phyloP scores from a whole-genome alignment of 2,888 invertebrate genomes.

The Microctonus brassicae region DNA sequence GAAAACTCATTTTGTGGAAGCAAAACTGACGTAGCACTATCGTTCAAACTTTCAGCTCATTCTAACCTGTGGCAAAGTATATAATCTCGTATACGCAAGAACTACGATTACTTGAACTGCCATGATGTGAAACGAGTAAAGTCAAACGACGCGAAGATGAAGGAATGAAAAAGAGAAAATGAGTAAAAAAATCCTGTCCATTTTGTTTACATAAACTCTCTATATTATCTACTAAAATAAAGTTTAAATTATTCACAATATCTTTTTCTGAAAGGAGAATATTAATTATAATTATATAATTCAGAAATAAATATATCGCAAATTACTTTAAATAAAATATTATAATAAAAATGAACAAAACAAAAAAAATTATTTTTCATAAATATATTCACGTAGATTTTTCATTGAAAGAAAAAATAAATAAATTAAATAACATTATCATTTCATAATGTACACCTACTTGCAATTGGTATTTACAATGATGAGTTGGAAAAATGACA shows the following conservation, averaged over 20 bases:
- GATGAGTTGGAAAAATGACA: conserved; percentile 17
- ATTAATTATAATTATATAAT: too few species aligned
- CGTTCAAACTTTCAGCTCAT: not conserved
- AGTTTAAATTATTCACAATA: too few species aligned
- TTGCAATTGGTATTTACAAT: conserved; percentile 3
- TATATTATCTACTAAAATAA: not conserved
- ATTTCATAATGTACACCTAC: conserved; percentile 21
- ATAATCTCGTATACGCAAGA: conserved; percentile 10
- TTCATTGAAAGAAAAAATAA: too few species aligned
- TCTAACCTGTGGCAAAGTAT: not conserved
- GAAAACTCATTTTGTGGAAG: conserved; percentile 6
- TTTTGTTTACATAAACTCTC: not conserved
- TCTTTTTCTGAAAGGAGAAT: too few species aligned
- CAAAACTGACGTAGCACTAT: not conserved
- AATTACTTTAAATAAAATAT: too few species aligned
- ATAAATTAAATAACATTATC: too few species aligned
- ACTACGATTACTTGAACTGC: not conserved
- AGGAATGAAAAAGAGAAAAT: conserved; percentile 6
- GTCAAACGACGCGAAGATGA: not conserved
- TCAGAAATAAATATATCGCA: too few species aligned
- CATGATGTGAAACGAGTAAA: not conserved
- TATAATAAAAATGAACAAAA: too few species aligned
- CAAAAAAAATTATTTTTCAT: too few species aligned
- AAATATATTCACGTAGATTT: too few species aligned
- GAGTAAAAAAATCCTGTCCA: conserved; percentile 18